A percentile compares a stretch with the other conserved stretches of the same genome.
These are phyloP conservation scores for Bugulina stolonifera DNA, from an alignment of 2,888 invertebrate species.

Conservation along the genomic window DNA sequence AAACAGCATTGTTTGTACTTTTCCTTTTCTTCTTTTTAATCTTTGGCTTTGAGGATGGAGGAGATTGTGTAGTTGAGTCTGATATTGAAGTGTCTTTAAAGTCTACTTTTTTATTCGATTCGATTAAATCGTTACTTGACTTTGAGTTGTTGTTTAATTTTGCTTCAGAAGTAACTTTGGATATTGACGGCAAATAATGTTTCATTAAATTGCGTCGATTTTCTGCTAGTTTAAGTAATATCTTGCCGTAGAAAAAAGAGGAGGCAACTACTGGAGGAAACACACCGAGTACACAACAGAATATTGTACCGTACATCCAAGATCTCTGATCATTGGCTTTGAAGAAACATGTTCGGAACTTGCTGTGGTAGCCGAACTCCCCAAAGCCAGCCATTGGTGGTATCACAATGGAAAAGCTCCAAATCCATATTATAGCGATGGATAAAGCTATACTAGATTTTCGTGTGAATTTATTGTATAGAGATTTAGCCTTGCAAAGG, in stretches of 20 bases:
- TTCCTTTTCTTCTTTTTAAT: not conserved
- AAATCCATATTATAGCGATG: constrained; percentile 7
- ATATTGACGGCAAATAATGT: not conserved
- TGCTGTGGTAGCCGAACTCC: constrained; percentile 23
- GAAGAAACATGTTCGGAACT: constrained; percentile 24
- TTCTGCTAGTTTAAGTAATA: constrained; percentile 14
- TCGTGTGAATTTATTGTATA: constrained; percentile 7
- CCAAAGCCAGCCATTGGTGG: constrained; percentile 21
- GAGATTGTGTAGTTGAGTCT: not conserved
- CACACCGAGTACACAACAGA: constrained; percentile 15
- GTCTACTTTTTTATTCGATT: too few relatives aligned
- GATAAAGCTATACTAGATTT: constrained; percentile 3
- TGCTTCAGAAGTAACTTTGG: not conserved
- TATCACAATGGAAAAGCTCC: constrained; percentile 7
- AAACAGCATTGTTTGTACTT: not conserved
- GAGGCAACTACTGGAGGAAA: constrained; percentile 15
- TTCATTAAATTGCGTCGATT: constrained; percentile 9
- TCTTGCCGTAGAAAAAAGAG: constrained; percentile 9
- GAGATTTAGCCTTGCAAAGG: not conserved
- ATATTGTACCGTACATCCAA: constrained; percentile 25
- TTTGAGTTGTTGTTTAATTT: not conserved
- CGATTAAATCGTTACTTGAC: not conserved
- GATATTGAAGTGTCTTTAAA: not conserved
- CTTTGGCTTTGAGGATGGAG: not conserved
- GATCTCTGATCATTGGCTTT: constrained; percentile 15